These are phyloP conservation scores for Pelagia noctiluca DNA, from an alignment of 30 jellyfish, hydroid and myxozoan genomes.

Conservation along the genomic window DNA sequence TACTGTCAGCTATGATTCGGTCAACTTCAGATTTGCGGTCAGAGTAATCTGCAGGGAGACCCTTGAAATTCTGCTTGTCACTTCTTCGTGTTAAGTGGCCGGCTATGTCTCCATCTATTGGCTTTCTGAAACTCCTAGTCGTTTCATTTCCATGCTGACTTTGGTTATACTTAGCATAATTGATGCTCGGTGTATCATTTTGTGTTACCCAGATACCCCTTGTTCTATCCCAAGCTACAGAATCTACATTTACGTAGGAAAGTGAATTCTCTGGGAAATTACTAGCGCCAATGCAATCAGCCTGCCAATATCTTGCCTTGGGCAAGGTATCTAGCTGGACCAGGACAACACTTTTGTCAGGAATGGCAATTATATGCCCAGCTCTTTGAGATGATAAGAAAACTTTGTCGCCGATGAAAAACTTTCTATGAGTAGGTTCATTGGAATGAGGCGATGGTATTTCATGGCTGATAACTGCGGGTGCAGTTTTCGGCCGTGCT, in stretches of 20 bases:
- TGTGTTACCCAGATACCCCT: conserved; percentile 36
- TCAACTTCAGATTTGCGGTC: no score
- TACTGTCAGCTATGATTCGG: no score
- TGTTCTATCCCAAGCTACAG: conserved; percentile 45
- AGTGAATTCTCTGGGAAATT: conserved; percentile 1
- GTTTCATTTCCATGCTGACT: no score
- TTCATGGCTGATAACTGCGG: background rate
- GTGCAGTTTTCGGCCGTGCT: conserved; percentile 64
- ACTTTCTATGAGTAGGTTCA: background rate
- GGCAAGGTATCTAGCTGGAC: conserved; percentile 49
- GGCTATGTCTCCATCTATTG: no score
- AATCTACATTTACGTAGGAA: conserved; percentile 38
- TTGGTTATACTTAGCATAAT: no score
- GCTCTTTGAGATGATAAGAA: conserved; percentile 53
- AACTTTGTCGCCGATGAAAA: conserved; percentile 49
- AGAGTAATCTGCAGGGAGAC: no score
- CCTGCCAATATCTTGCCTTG: conserved; percentile 28
- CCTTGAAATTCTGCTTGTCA: no score
- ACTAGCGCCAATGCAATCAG: conserved; percentile 6
- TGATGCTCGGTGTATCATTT: background rate
- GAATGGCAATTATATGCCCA: conserved; percentile 60
- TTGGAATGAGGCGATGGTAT: background rate
- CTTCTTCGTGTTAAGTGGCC: no score
- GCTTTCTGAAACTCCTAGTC: no score
- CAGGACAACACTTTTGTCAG: conserved; percentile 42